Percentiles rank a stretch among this genome's conserved stretches.
phyloP scores from a whole-genome alignment of 92 coral and sea anemone species.

The Porites evermanni region DNA sequence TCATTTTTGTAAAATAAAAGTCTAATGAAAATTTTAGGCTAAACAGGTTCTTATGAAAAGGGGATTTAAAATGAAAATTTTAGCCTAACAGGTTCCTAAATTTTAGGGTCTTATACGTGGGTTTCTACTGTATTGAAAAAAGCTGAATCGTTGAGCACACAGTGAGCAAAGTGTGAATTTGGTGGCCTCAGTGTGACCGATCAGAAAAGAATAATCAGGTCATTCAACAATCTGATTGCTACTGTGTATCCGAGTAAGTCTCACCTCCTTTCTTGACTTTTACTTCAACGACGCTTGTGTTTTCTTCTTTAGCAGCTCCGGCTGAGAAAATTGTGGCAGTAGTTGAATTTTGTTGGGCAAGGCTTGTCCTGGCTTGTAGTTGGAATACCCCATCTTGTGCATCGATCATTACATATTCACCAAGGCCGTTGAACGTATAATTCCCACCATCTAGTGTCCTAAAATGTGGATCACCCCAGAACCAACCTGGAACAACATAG shows the following conservation, averaged over 20 bases:
- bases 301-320: slow-evolving; percentile 69
- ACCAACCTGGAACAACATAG: slow-evolving; percentile 49
- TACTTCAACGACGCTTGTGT: slow-evolving; percentile 58
- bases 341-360: slow-evolving; percentile 52
- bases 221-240: too few relatives aligned
- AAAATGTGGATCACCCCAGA: slow-evolving; percentile 76
- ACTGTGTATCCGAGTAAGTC: background rate
- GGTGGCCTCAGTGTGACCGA: too few relatives aligned
- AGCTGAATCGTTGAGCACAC: too few relatives aligned
- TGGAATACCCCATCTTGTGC: slow-evolving; percentile 59
- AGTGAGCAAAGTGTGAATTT: too few relatives aligned
- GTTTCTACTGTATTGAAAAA: too few relatives aligned
- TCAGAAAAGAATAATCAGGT: too few relatives aligned
- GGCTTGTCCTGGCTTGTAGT: slow-evolving; percentile 73
- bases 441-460: slow-evolving; percentile 65
- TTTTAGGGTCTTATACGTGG: too few relatives aligned
- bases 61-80: too few relatives aligned
- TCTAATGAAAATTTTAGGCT: too few relatives aligned
- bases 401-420: slow-evolving; percentile 63
- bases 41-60: too few relatives aligned
- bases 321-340: slow-evolving; percentile 54
- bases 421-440: slow-evolving; percentile 76
- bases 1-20: too few relatives aligned
- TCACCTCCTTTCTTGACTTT: slow-evolving; percentile 58
- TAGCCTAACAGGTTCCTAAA: too few relatives aligned